Percentiles rank a stretch among this genome's conserved stretches.
Conservation (phyloP, 35 echinoderm and acorn worm species). For the Acanthaster planci region DNA sequence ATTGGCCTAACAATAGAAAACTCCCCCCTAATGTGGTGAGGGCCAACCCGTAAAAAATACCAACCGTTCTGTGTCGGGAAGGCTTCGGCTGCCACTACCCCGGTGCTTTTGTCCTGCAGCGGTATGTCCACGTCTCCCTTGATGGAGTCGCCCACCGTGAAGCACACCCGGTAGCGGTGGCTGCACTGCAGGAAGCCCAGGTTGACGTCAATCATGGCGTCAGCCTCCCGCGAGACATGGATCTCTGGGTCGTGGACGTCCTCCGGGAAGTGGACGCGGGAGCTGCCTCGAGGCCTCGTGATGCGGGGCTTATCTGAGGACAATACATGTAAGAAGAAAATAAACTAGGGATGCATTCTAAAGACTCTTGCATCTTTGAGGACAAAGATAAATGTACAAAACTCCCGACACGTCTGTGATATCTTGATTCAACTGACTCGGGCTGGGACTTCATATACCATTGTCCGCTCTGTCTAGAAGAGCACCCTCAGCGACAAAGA, state of each 20-base stretch:
- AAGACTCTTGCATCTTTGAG: no score
- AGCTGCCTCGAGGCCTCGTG: conserved; percentile 54
- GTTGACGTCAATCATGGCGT: conserved; percentile 67
- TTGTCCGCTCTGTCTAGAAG: no score
- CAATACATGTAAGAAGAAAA: no score
- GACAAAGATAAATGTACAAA: no score
- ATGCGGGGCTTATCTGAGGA: conserved; percentile 26
- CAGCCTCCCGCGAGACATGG: conserved; percentile 41
- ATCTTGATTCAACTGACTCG: no score
- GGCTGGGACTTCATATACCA: no score
- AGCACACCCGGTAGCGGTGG: conserved; percentile 62
- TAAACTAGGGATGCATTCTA: no score
- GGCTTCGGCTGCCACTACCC: conserved; percentile 39
- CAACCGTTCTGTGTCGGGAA: conserved; percentile 63
- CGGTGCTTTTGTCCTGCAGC: conserved; percentile 21
- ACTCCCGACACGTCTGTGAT: no score
- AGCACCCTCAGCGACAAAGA: no score
- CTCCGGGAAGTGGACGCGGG: conserved; percentile 79
- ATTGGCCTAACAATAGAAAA: no score
- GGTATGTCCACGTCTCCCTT: conserved; percentile 47
- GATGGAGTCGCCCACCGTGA: conserved; percentile 60
- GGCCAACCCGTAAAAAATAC: not conserved
- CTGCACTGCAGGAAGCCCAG: conserved; percentile 74
- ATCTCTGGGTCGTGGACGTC: conserved; percentile 88
- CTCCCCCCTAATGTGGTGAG: no score